Conservation (phyloP, 2,797 vertebrate species). For the Petrocephalus schoutedeni region DNA sequence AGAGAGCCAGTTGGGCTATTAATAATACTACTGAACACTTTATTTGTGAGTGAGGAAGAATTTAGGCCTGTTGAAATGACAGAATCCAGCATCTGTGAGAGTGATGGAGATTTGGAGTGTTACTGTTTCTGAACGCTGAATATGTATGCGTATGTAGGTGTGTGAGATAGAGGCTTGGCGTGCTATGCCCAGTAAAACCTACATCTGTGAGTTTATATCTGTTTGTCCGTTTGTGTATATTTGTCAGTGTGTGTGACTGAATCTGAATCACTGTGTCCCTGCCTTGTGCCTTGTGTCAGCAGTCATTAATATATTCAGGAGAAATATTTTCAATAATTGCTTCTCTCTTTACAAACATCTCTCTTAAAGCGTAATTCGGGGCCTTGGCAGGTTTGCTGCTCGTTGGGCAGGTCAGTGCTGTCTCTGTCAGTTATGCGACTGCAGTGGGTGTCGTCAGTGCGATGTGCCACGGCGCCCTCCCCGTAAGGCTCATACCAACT, state of each 20-base stretch:
- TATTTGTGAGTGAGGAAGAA: too few species aligned
- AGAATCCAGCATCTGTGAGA: neutral
- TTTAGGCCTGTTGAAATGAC: neutral
- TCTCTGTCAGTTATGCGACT: neutral
- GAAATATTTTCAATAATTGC: constrained; percentile 34
- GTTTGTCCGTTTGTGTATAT: neutral
- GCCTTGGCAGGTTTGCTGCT: neutral
- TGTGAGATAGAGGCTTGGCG: neutral
- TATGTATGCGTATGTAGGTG: neutral
- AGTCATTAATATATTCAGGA: constrained; percentile 43
- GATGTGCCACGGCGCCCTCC: neutral
- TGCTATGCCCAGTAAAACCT: neutral
- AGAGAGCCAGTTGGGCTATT: too few species aligned
- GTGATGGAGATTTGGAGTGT: too few species aligned
- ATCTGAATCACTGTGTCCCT: constrained; percentile 20
- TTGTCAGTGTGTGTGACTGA: neutral
- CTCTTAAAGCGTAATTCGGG: constrained; percentile 28
- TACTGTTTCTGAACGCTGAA: neutral
- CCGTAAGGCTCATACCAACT: neutral
- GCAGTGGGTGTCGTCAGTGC: neutral
- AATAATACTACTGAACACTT: neutral
- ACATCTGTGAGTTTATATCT: neutral
- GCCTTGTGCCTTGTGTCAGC: constrained; percentile 51
- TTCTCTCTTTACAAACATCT: constrained; percentile 46
- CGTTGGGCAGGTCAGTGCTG: neutral